Percentiles rank a stretch among this genome's conserved stretches.
Conservation (phyloP, 2,113 vertebrate species). For the Bufo gargarizans region DNA sequence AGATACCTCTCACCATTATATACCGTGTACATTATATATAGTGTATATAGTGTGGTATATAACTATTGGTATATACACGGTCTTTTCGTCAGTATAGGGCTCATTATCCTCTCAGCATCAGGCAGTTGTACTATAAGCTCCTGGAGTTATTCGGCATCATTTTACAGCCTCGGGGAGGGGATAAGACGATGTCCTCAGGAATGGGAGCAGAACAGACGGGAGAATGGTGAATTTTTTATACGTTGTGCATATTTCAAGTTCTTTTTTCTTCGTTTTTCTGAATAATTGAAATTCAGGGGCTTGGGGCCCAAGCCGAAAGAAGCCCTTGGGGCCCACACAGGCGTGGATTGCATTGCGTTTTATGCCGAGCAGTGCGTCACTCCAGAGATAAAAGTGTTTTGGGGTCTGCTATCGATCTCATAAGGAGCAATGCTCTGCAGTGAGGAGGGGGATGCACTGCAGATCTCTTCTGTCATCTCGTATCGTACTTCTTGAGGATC, state of each 20-base stretch:
- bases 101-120: not conserved
- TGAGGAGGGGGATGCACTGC: not conserved
- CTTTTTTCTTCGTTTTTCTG: constrained; percentile 17
- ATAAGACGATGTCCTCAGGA: constrained; percentile 31
- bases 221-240: constrained; percentile 48
- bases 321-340: not conserved
- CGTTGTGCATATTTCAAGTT: constrained; percentile 48
- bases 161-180: constrained; percentile 9
- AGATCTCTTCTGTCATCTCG: not conserved
- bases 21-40: not conserved
- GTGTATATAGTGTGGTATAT: too few relatives aligned
- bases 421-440: constrained; percentile 3
- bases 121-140: not conserved
- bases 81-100: not conserved
- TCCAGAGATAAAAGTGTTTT: constrained; percentile 11
- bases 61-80: not conserved
- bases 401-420: not conserved
- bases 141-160: constrained; percentile 14
- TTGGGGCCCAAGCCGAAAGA: not conserved
- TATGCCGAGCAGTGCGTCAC: not conserved
- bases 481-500: not conserved
- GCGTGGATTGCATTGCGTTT: constrained; percentile 1
- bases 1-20: too few relatives aligned
- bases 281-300: constrained; percentile 47
- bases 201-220: constrained; percentile 13